These are phyloP conservation scores for Laticauda colubrina DNA, from an alignment of 2,113 vertebrate genomes.

Conservation along the genomic window DNA sequence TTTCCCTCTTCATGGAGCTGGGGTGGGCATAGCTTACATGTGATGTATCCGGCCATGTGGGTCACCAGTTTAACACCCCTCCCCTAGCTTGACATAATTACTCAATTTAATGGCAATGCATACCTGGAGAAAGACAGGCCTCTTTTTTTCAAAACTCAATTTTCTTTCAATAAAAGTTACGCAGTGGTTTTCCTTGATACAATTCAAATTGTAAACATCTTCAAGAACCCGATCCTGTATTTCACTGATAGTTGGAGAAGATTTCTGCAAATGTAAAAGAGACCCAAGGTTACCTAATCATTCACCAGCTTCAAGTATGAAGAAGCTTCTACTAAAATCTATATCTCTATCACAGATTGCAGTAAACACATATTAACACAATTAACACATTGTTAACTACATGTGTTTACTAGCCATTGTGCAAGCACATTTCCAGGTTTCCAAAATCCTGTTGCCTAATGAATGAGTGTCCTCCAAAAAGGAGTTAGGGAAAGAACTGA, in stretches of 20 bases:
- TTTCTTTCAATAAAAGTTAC: slow-evolving; percentile 89
- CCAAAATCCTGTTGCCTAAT: background rate
- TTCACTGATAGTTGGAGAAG: slow-evolving; percentile 80
- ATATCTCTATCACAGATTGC: background rate
- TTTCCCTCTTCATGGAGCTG: too few species aligned
- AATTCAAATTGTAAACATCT: slow-evolving; percentile 83
- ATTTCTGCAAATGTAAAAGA: slow-evolving; percentile 68
- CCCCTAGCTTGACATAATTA: background rate
- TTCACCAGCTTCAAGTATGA: background rate
- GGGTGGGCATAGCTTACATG: too few species aligned
- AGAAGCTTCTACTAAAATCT: background rate
- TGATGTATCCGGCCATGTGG: too few species aligned
- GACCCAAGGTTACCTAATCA: slow-evolving; percentile 22
- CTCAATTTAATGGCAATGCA: slow-evolving; percentile 42
- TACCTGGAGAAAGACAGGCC: slow-evolving; percentile 69
- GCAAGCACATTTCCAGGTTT: background rate
- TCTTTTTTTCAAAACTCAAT: slow-evolving; percentile 93
- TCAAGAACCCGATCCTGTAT: slow-evolving; percentile 89
- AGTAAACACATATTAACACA: background rate
- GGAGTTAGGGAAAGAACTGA: too few species aligned
- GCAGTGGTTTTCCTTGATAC: slow-evolving; percentile 83
- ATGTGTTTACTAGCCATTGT: background rate
- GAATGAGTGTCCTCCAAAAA: too few species aligned
- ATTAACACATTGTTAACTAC: background rate
- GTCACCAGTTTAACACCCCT: too few species aligned